These are phyloP conservation scores for Acanthococcus lagerstroemiae DNA, from an alignment of 2,888 invertebrate genomes.

Conservation along the genomic window DNA sequence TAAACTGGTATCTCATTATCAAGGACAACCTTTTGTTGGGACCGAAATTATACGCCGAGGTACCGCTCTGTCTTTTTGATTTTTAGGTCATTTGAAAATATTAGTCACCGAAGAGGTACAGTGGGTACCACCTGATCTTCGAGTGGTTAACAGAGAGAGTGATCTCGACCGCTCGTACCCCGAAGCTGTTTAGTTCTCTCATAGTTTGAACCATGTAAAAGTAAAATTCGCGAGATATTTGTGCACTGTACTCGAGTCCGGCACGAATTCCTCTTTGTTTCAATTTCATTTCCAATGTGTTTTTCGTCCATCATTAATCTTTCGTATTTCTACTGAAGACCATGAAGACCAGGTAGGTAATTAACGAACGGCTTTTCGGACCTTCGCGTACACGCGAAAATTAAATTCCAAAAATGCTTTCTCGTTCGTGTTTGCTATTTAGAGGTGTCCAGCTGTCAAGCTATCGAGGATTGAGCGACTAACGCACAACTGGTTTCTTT, in stretches of 20 bases:
- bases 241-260: background rate
- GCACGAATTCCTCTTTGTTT: background rate
- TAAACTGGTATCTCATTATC: constrained; percentile 7
- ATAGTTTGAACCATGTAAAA: background rate
- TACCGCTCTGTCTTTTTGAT: constrained; percentile 3
- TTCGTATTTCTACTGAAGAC: background rate
- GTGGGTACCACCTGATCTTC: background rate
- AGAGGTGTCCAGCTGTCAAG: too few species aligned
- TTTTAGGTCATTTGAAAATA: constrained; percentile 16
- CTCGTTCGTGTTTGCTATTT: too few species aligned
- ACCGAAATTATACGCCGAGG: background rate
- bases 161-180: background rate
- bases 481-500: too few species aligned
- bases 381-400: too few species aligned
- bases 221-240: background rate
- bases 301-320: background rate
- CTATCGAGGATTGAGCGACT: too few species aligned
- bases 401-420: too few species aligned
- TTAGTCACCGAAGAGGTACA: background rate
- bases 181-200: background rate
- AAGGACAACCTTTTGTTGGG: constrained; percentile 25
- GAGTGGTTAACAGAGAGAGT: background rate
- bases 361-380: too few species aligned
- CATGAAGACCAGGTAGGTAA: too few species aligned
- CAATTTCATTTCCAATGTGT: background rate